Percentiles rank a stretch among this genome's conserved stretches.
Evolutionary conservation across 1,140 invertebrate genomes (phyloP).

Genomic region (Orchestia grillus): DNA sequence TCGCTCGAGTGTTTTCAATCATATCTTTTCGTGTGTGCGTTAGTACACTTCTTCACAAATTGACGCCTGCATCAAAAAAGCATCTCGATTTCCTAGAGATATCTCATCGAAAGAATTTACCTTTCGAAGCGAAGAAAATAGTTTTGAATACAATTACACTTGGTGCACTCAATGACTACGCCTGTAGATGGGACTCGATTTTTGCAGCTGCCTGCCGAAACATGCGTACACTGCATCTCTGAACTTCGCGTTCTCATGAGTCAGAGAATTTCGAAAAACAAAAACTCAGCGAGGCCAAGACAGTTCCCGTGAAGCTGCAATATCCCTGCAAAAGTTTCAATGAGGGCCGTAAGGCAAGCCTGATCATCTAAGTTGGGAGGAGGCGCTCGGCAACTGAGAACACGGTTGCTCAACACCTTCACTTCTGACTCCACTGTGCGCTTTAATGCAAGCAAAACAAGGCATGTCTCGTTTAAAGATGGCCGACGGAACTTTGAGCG

Average conservation of each 20-base stretch:
- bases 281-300: background rate
- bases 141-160: background rate
- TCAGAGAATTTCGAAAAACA: background rate
- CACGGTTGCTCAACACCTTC: background rate
- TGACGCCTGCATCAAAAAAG: background rate
- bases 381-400: background rate
- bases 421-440: background rate
- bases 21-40: background rate
- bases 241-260: background rate
- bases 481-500: background rate
- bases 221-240: background rate
- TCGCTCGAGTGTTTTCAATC: background rate
- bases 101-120: background rate
- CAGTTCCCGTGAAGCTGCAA: background rate
- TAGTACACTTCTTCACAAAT: background rate
- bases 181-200: background rate
- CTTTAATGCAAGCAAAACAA: slow-evolving; percentile 1
- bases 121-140: background rate
- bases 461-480: background rate
- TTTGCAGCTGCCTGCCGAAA: background rate
- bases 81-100: background rate
- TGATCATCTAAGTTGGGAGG: background rate
- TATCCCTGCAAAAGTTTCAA: background rate
- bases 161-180: background rate
- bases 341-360: background rate